phyloP scores from a whole-genome alignment of 2,888 invertebrate genomes.

The Stomorhina lunata region DNA sequence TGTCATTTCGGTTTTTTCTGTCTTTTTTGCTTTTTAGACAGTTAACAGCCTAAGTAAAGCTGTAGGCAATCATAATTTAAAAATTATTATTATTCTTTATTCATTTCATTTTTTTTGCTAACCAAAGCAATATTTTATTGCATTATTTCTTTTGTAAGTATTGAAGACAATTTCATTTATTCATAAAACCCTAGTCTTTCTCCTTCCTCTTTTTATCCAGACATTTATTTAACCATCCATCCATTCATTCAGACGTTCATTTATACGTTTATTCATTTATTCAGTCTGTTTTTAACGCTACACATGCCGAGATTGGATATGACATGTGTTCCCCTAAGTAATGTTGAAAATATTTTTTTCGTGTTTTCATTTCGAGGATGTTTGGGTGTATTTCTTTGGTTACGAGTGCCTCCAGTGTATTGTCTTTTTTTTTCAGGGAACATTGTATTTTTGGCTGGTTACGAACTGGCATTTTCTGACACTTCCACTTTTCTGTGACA shows the following conservation, averaged over 20 bases:
- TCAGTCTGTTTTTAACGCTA: not conserved
- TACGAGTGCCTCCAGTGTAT: slow-evolving; percentile 40
- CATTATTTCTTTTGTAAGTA: slow-evolving; percentile 32
- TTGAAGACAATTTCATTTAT: slow-evolving; percentile 40
- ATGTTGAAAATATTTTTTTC: slow-evolving; percentile 30
- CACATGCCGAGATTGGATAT: slow-evolving; percentile 49
- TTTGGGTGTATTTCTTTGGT: not conserved
- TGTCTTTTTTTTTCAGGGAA: slow-evolving; percentile 38
- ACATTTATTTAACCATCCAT: not conserved
- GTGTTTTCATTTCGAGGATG: not conserved
- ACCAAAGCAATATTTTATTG: slow-evolving; percentile 59
- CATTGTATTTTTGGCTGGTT: not conserved
- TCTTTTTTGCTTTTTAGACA: slow-evolving; percentile 21
- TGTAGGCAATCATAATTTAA: slow-evolving; percentile 64
- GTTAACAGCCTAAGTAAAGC: slow-evolving; percentile 50
- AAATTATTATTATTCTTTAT: slow-evolving; percentile 60
- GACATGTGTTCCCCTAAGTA: slow-evolving; percentile 61
- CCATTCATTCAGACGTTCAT: slow-evolving; percentile 2
- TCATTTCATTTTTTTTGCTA: slow-evolving; percentile 17
- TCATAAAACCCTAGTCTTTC: not conserved
- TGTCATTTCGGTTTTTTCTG: not conserved
- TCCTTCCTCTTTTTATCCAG: not conserved
- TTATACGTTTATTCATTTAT: not conserved
- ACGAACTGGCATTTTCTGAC: slow-evolving; percentile 16
- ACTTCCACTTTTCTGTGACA: slow-evolving; percentile 44